Evolutionary conservation across 2,797 vertebrate species (phyloP).

Genomic region (Xenentodon cancila): DNA sequence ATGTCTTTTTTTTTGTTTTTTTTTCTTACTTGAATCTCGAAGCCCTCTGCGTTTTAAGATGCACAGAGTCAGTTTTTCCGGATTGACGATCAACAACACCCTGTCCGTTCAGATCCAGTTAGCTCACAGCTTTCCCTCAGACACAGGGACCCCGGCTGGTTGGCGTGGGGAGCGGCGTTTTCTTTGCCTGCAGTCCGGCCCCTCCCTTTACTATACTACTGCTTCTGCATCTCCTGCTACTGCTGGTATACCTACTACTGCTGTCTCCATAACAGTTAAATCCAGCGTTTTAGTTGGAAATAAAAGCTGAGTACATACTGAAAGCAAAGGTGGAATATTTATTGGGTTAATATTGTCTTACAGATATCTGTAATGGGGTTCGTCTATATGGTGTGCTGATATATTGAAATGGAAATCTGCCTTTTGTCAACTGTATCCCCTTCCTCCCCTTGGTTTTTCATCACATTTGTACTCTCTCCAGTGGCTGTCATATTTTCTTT

Average conservation of each 20-base stretch:
- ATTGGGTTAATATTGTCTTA: constrained; percentile 78
- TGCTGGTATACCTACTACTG: constrained; percentile 82
- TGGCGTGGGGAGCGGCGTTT: constrained; percentile 46
- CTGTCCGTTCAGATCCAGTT: constrained; percentile 41
- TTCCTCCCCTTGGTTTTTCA: neutral
- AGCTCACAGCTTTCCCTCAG: constrained; percentile 43
- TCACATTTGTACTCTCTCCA: neutral
- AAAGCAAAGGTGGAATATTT: constrained; percentile 81
- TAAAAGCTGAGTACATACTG: constrained; percentile 68
- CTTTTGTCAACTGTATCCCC: constrained; percentile 50
- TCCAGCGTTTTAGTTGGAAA: constrained; percentile 89
- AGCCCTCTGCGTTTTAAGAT: constrained; percentile 45
- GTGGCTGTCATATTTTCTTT: neutral
- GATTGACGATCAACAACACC: constrained; percentile 34
- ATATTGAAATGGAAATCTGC: constrained; percentile 56
- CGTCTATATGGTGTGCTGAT: constrained; percentile 64
- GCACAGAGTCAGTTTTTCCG: constrained; percentile 40
- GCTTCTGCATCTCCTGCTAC: constrained; percentile 82
- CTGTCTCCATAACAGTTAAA: constrained; percentile 71
- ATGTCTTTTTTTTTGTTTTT: constrained; percentile 44
- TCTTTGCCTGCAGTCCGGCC: constrained; percentile 60
- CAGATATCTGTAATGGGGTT: constrained; percentile 67
- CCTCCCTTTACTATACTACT: constrained; percentile 78
- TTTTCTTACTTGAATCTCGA: constrained; percentile 65
- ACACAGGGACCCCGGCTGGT: constrained; percentile 55